These are phyloP conservation scores for Rhinophrynus dorsalis DNA, from an alignment of 2,797 vertebrate species.

Conservation along the genomic window DNA sequence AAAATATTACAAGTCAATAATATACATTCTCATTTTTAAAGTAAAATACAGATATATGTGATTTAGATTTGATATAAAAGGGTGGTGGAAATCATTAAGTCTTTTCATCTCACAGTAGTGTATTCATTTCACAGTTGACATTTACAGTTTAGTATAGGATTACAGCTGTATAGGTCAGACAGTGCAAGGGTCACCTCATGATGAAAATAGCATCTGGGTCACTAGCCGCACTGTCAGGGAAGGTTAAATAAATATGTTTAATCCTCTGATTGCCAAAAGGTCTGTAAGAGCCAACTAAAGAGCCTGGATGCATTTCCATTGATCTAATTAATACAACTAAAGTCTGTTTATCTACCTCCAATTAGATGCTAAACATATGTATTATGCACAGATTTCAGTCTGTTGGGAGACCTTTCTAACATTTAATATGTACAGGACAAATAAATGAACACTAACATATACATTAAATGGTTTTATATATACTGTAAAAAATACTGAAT, in stretches of 20 bases:
- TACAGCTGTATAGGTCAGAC: conserved; percentile 79
- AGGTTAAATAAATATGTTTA: conserved; percentile 65
- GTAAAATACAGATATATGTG: background rate
- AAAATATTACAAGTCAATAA: background rate
- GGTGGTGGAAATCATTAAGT: no score
- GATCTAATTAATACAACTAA: background rate
- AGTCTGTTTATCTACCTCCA: no score
- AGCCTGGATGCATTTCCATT: background rate
- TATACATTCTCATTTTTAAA: no score
- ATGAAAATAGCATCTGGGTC: conserved; percentile 79
- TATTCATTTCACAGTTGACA: conserved; percentile 74
- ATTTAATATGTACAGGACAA: no score
- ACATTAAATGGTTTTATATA: no score
- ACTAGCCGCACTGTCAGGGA: conserved; percentile 65
- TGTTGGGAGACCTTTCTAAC: no score
- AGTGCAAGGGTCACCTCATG: conserved; percentile 67
- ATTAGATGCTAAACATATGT: no score
- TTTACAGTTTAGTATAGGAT: conserved; percentile 77
- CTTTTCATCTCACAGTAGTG: no score
- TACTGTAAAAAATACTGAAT: no score
- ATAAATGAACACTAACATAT: no score
- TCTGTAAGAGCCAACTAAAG: background rate
- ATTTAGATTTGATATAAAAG: background rate
- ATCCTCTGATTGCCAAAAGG: background rate
- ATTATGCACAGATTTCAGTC: no score